These are phyloP conservation scores for Numenius arquata DNA, from an alignment of 2,113 vertebrate species.

Conservation along the genomic window DNA sequence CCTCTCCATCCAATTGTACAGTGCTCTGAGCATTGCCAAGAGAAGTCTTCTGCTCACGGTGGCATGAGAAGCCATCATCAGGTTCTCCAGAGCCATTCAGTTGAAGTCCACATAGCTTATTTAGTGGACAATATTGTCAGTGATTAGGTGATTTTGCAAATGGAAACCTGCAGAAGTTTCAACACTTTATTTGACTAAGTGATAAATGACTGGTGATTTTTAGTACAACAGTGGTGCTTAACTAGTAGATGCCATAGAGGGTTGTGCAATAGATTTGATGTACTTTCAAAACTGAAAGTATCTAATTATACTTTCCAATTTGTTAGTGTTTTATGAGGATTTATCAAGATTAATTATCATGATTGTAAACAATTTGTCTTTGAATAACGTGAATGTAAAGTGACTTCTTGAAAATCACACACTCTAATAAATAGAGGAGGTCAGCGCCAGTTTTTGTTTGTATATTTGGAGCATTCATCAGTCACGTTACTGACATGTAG, in stretches of 20 bases:
- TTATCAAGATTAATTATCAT: conserved; percentile 38
- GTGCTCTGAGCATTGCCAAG: neutral
- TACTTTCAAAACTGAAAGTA: conserved; percentile 1
- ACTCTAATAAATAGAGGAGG: conserved; percentile 9
- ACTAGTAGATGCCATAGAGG: neutral
- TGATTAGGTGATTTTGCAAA: neutral
- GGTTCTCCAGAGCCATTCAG: neutral
- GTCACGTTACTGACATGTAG: conserved; percentile 45
- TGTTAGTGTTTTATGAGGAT: neutral
- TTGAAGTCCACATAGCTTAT: neutral
- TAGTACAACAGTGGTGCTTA: neutral
- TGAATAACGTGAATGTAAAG: neutral
- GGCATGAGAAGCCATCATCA: neutral
- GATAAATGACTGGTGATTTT: neutral
- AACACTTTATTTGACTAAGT: neutral
- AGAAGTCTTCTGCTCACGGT: neutral
- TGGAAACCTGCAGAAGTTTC: neutral
- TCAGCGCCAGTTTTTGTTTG: conserved; percentile 37
- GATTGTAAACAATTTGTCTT: conserved; percentile 51
- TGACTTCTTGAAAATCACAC: conserved; percentile 33
- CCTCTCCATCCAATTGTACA: neutral
- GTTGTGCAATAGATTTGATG: neutral
- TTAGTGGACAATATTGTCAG: neutral
- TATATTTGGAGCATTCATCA: conserved; percentile 16
- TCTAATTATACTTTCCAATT: conserved; percentile 9